A percentile compares a stretch with the other conserved stretches of the same genome.
These are phyloP conservation scores for Crambe crambe DNA, from an alignment of 37 sponge, comb jelly and placozoan species.

Conservation along the genomic window DNA sequence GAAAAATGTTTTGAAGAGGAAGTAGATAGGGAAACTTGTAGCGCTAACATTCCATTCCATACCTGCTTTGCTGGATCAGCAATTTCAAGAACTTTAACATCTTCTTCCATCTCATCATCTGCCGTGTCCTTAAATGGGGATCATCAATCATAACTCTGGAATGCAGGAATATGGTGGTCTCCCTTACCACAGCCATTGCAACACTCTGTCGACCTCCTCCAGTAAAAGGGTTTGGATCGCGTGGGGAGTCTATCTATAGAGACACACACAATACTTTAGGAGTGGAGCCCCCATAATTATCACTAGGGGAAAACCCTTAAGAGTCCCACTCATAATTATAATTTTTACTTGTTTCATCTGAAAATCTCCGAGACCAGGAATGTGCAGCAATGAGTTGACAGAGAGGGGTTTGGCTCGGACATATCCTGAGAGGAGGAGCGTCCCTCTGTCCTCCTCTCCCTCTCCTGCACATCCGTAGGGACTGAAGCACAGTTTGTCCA, in stretches of 20 bases:
- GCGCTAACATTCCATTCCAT: not conserved
- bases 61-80: conserved; percentile 85
- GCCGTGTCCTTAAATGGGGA: not conserved
- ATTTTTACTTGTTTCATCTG: conserved; percentile 67
- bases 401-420: conserved; percentile 77
- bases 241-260: not conserved
- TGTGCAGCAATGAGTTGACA: conserved; percentile 77
- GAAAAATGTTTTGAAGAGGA: not conserved
- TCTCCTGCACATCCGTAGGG: not conserved
- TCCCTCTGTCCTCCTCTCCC: conserved; percentile 28
- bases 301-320: too few relatives aligned
- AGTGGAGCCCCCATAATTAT: not conserved
- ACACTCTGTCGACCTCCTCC: too few relatives aligned
- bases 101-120: conserved; percentile 55
- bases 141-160: not conserved
- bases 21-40: not conserved
- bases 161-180: not conserved
- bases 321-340: too few relatives aligned
- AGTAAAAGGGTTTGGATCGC: not conserved
- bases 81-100: conserved; percentile 46
- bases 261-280: not conserved
- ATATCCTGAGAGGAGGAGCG: conserved; percentile 81
- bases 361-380: conserved; percentile 82
- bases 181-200: not conserved
- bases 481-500: conserved; percentile 42